These are phyloP conservation scores for Ptychoptera contaminata DNA, from an alignment of 2,888 invertebrate species.

Conservation along the genomic window DNA sequence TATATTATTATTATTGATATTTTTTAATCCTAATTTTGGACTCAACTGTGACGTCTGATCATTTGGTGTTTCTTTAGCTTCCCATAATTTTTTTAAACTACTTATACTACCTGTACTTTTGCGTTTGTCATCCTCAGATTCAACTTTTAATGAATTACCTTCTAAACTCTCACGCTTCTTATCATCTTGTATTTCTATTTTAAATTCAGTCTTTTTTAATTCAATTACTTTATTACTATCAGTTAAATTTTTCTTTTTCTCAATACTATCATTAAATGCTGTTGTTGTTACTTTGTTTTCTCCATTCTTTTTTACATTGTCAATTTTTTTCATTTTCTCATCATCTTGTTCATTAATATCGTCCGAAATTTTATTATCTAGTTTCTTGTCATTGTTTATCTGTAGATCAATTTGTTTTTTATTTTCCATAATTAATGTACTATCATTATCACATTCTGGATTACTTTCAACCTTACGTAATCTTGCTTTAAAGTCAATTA, in stretches of 20 bases:
- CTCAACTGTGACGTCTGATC: conserved; percentile 41
- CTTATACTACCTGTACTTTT: conserved; percentile 86
- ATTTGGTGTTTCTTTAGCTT: conserved; percentile 46
- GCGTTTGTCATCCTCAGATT: conserved; percentile 59
- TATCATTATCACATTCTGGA: conserved; percentile 7
- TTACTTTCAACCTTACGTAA: conserved; percentile 60
- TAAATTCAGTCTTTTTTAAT: conserved; percentile 33
- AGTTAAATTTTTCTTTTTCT: conserved; percentile 7
- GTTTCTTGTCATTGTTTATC: conserved; percentile 5
- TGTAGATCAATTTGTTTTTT: conserved; percentile 6
- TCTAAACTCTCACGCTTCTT: conserved; percentile 30
- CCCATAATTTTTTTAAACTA: conserved; percentile 85
- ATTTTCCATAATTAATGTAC: conserved; percentile 14
- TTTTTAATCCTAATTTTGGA: conserved; percentile 43
- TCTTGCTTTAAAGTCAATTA: conserved; percentile 71
- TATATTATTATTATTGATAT: conserved; percentile 21
- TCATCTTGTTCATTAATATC: conserved; percentile 6
- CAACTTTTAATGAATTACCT: conserved; percentile 28
- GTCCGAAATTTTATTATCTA: conserved; percentile 8
- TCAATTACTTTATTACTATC: conserved; percentile 8
- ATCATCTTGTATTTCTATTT: conserved; percentile 29
- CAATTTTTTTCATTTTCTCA: not conserved
- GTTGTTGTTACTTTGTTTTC: conserved; percentile 4
- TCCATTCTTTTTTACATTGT: conserved; percentile 6
- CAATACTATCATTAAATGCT: conserved; percentile 1